Evolutionary conservation across 2,888 invertebrate species (phyloP), one percentile per base, ranked within the genome.

Genomic region (Clanis bilineata): DNA sequence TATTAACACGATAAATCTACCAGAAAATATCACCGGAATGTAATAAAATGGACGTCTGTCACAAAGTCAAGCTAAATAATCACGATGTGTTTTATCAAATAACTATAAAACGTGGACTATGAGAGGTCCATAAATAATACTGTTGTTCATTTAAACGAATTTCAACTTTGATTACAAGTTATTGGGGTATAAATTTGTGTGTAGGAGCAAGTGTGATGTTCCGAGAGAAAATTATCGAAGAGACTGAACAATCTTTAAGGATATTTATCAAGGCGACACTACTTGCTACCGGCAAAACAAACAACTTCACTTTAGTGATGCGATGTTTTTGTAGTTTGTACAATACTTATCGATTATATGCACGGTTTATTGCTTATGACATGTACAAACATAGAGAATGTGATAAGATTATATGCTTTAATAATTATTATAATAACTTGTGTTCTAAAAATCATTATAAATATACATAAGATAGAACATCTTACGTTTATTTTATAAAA

Each of bases 221-320:
- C 76, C 66, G 69, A 82, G 84, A 85, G 85, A 88, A 77, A 85
- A 91, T 90, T 91, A 91, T 91, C 89, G 86, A 77, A 80, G 74
- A 82, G 84, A 80, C 83, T 80, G 85, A 83, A 87, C 90, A 88
- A 92, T 91, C 90, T 91, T 84, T 87, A 83, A 86, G 89, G 90
- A 85, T 89, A 92, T 92, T 91, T 91, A 91, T 92, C 92, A 92
- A 88, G 73, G 82, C 83, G 91, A 92, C 90, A 88, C 86, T 86
- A 85, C 86, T 86, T 82, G 91, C 92, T 92, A 92, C 92, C 86
- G 91, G 88, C 86, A 85, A 87, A 89, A 88, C 83, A 85, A 88
- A 88, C 87, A 87, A 87, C 86, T 85, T 84, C 75, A 86, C 84
- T 85, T 79, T 89, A 86, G 87, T 80, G 86, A 80, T 72, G 87